Base-by-base conservation (phyloP, 1,140 invertebrate species). In the Eumeta japonica region DNA sequence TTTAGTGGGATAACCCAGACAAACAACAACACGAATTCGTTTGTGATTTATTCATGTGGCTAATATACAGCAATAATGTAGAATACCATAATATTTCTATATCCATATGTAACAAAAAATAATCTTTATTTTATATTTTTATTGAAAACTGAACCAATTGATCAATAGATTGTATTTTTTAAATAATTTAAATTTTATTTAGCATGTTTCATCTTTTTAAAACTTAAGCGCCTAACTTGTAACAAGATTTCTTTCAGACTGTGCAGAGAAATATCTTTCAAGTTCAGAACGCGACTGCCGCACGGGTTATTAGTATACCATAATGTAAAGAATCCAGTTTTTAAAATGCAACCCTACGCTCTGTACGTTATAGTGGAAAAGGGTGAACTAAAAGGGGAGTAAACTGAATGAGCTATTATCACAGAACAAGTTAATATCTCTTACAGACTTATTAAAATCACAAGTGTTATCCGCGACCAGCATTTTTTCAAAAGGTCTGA, bases 291-390 rank as follows among this genome's bases (percentile, higher is more conserved):
- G 28, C 80, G 88, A 58, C 75, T 92, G 43, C 89, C 90, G 4
- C 90, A 93, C 62, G 90, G 90, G 9, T 77, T 93, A 9, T 65
- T 94, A 24, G 87, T 92, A 3, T 93, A 92, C 67, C 90, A 94
- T 60, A 91, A 90, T 62, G 88, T 92, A 14, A 90, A 90, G 66
- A 86, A 90, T 63, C 87, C 88, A 15, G 82, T 85, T 39, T 82
- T 84, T 34, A 83, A 85, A 50, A 79, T 85, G 62, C 79, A 81
- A 40, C 89, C 89, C 9, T 91, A 92, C 56, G 90, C 90, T 37
- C 76, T 92, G 13, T 92, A 93, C 66, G 87, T 93, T 19, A 92
- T 91, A 50, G 86, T 93, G 15, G 88, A 92, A 58, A 91, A 92
- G 61, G 90, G 90, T 15, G 88, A 91, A 64, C 63, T 92, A 10